Conservation (phyloP, 2,113 vertebrate species). For the Lagenorhynchus albirostris region DNA sequence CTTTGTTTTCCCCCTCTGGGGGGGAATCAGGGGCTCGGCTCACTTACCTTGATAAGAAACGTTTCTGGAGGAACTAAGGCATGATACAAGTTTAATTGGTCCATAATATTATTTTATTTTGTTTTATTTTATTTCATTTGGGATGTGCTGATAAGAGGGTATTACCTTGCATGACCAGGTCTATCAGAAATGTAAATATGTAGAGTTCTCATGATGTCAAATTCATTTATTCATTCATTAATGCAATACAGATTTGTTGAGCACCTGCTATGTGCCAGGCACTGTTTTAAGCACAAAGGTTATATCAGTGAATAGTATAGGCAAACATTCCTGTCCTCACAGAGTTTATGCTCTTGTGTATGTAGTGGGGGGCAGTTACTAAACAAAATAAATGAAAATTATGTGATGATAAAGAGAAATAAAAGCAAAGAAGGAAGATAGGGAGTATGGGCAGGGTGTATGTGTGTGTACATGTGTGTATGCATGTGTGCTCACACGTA, state of each 20-base stretch:
- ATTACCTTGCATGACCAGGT: background rate
- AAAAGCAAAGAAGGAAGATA: background rate
- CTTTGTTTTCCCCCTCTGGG: background rate
- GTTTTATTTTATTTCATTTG: slow-evolving; percentile 42
- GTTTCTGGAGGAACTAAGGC: background rate
- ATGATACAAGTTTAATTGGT: background rate
- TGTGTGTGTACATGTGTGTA: background rate
- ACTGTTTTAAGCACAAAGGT: background rate
- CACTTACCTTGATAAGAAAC: background rate
- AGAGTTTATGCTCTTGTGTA: background rate
- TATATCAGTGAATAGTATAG: background rate
- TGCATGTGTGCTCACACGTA: background rate
- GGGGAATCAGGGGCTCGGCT: background rate
- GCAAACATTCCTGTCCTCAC: background rate
- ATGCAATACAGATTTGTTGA: background rate
- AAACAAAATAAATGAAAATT: background rate
- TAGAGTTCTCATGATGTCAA: background rate
- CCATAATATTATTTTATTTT: slow-evolving; percentile 19
- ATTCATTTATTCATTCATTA: background rate
- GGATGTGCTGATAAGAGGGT: background rate
- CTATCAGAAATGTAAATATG: background rate
- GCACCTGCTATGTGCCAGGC: background rate
- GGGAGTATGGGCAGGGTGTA: background rate
- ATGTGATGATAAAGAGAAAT: background rate
- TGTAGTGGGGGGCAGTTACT: background rate